Base-by-base conservation (phyloP, 2,797 vertebrate genomes). In the Huso huso region DNA sequence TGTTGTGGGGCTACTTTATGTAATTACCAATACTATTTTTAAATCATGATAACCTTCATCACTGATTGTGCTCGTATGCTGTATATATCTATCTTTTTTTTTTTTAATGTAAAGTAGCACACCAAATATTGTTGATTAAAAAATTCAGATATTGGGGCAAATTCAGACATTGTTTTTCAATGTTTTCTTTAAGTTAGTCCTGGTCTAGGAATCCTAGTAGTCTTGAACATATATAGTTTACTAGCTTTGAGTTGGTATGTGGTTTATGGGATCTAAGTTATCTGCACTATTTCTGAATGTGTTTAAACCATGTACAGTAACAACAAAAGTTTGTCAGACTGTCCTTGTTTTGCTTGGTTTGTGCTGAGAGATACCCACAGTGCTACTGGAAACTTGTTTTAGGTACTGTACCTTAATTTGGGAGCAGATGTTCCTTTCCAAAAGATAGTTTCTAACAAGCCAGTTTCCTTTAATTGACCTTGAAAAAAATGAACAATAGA, bases 391-490 rank as follows among this genome's bases (percentile, higher is more conserved):
- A 75, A 72, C 59, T 82, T 75, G 50, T 78, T 80, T 84, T 81
- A 77, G 87, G 88, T 84, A 85, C 87, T 78, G 90, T 91, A 89
- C 89, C 89, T 91, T 91, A 90, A 73, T 83, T 83, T 76, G 71
- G 82, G 83, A 83, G 79, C 76, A 69, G 80, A 64, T 73, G 72
- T 70, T 77, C 77, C 49, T 66, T 71, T 70, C 78, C 72, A 68
- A 68, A 37, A 72, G 79, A 48, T 62, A 37, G 5, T 23, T 23
- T 18, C 73, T 71, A 66, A 57, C 51, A 66, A 72, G 69, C 70
- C 64, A 61, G 12, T 15, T 13, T 55, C 23, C 62, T 66, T 58
- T 3, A 59, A 75, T 70, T 64, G 15, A 76, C 81, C 79, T 77
- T 48, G 11, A 49, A 50, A 69, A 78, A 65, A 59, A 70, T 64